Percentiles rank a stretch among this genome's conserved stretches.
These are phyloP conservation scores for Caenorhabditis parvicauda DNA, from an alignment of 2,888 invertebrate species.

Conservation along the genomic window DNA sequence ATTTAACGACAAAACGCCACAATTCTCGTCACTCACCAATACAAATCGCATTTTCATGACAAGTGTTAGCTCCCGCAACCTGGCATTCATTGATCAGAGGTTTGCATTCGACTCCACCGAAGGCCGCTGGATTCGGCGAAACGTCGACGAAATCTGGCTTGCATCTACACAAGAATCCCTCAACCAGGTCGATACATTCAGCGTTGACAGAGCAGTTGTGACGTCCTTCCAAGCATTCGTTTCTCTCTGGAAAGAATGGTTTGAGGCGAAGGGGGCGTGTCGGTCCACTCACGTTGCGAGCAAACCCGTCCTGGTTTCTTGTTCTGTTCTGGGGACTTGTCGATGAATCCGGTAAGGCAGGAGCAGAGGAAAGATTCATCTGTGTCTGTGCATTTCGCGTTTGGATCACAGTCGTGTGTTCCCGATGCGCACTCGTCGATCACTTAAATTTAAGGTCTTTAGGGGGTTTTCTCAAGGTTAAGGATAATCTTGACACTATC, in stretches of 20 bases:
- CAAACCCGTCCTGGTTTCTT: constrained; percentile 55
- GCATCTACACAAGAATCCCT: constrained; percentile 77
- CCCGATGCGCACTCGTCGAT: constrained; percentile 51
- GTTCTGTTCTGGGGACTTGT: constrained; percentile 48
- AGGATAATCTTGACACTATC: too few relatives aligned
- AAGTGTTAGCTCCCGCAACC: constrained; percentile 49
- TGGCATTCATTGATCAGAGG: constrained; percentile 58
- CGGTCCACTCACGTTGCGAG: constrained; percentile 28
- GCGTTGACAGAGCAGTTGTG: constrained; percentile 85
- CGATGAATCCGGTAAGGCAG: constrained; percentile 53
- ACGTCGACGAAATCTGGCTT: constrained; percentile 55
- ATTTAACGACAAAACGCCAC: not conserved
- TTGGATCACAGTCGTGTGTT: constrained; percentile 50
- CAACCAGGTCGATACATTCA: constrained; percentile 82
- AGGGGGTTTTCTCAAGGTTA: too few relatives aligned
- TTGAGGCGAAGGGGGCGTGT: too few relatives aligned
- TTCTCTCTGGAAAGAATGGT: constrained; percentile 74
- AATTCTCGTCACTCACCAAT: too few relatives aligned
- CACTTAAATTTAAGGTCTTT: constrained; percentile 43
- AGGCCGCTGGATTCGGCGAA: constrained; percentile 59
- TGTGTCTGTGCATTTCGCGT: constrained; percentile 56
- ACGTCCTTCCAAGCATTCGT: constrained; percentile 79
- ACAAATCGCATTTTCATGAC: constrained; percentile 59
- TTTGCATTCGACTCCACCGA: constrained; percentile 53
- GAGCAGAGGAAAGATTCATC: constrained; percentile 57